These are phyloP conservation scores for Tapera naevia DNA, from an alignment of 2,797 vertebrate genomes.

Conservation along the genomic window DNA sequence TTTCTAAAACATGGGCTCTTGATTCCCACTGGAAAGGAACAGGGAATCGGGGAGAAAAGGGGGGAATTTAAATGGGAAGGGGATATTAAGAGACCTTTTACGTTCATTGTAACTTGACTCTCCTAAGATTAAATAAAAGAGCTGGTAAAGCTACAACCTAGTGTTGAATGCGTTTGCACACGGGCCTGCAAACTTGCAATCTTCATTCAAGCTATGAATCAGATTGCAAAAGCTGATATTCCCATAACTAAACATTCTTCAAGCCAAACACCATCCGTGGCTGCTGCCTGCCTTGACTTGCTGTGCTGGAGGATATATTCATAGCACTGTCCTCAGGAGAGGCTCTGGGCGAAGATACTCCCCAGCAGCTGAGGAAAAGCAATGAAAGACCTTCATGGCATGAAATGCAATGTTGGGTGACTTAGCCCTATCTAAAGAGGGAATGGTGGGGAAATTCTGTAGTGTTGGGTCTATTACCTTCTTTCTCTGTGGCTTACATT, in stretches of 20 bases:
- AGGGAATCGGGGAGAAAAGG: background rate
- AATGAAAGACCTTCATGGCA: background rate
- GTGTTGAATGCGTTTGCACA: background rate
- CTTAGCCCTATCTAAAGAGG: background rate
- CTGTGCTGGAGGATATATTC: background rate
- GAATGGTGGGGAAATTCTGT: background rate
- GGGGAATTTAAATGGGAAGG: background rate
- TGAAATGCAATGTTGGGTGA: background rate
- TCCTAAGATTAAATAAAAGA: background rate
- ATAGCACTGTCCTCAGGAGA: background rate
- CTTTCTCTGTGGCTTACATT: background rate
- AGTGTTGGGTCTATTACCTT: background rate
- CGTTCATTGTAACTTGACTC: background rate
- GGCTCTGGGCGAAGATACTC: background rate
- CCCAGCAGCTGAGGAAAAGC: background rate
- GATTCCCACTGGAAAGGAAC: background rate
- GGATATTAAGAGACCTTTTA: background rate
- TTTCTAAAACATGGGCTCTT: background rate
- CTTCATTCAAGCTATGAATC: background rate
- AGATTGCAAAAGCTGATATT: background rate
- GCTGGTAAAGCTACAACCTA: background rate
- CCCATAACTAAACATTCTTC: background rate
- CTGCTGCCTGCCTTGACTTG: slow-evolving; percentile 33
- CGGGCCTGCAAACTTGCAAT: background rate
- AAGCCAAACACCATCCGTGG: background rate